phyloP scores from a whole-genome alignment of 2,888 invertebrate genomes.

The Metellina segmentata region DNA sequence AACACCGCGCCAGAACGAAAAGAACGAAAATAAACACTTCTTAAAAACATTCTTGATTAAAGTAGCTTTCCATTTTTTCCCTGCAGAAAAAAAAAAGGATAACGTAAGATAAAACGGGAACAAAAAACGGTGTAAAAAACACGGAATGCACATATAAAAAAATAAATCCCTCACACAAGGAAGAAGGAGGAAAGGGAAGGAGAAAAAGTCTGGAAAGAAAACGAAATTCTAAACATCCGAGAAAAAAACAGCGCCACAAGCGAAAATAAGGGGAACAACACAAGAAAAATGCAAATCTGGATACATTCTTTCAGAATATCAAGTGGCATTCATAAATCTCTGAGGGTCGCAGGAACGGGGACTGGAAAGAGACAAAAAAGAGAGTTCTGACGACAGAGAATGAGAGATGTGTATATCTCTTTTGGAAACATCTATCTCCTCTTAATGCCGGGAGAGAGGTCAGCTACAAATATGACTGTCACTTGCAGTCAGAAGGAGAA shows the following conservation, averaged over 20 bases:
- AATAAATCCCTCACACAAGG: background rate
- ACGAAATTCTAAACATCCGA: constrained; percentile 29
- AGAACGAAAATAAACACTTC: background rate
- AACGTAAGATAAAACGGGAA: background rate
- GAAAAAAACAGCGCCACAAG: background rate
- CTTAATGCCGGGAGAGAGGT: constrained; percentile 29
- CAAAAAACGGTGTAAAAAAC: background rate
- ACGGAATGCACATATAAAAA: background rate
- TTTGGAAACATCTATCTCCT: constrained; percentile 23
- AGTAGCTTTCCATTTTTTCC: constrained; percentile 6
- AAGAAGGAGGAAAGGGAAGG: background rate
- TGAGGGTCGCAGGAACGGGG: background rate
- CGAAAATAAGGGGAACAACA: background rate
- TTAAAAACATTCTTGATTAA: constrained; percentile 27
- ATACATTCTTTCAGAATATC: constrained; percentile 33
- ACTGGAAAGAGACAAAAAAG: background rate
- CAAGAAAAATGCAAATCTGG: constrained; percentile 34
- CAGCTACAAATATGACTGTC: constrained; percentile 55
- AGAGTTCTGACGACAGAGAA: background rate
- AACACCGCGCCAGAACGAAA: background rate
- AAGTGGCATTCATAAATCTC: constrained; percentile 43
- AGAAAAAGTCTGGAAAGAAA: background rate
- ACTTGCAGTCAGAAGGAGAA: constrained; percentile 26
- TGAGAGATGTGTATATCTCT: constrained; percentile 29
- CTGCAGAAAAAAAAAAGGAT: background rate